These are phyloP conservation scores for Drosophila rhopaloa DNA, from an alignment of 1,140 invertebrate genomes.

Conservation along the genomic window DNA sequence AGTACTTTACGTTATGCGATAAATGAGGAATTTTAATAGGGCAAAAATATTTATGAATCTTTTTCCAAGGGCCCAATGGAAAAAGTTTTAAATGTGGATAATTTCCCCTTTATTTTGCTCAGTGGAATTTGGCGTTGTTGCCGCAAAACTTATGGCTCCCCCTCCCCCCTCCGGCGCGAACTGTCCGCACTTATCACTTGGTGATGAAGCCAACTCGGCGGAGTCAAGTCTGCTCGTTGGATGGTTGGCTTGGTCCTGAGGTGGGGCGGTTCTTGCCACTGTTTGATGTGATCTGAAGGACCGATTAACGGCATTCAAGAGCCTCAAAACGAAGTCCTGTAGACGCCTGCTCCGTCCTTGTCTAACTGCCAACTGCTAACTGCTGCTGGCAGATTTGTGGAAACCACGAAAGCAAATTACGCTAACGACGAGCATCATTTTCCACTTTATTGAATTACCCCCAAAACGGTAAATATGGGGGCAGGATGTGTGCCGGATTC, in stretches of 20 bases:
- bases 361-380: conserved; percentile 27
- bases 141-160: conserved; percentile 11
- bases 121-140: conserved; percentile 11
- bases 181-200: conserved; percentile 47
- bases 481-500: conserved; percentile 51
- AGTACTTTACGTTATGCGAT: neutral
- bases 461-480: conserved; percentile 28
- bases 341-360: neutral
- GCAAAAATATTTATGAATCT: neutral
- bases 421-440: conserved; percentile 77
- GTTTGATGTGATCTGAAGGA: conserved; percentile 80
- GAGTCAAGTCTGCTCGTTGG: conserved; percentile 16
- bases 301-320: conserved; percentile 78
- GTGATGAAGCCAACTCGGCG: conserved; percentile 41
- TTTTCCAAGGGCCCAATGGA: too few relatives aligned
- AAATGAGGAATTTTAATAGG: neutral
- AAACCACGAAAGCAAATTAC: conserved; percentile 81
- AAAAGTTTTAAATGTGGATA: neutral
- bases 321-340: conserved; percentile 32
- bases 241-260: neutral
- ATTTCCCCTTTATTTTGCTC: neutral
- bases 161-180: neutral
- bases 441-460: conserved; percentile 81
- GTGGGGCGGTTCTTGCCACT: conserved; percentile 18
- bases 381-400: conserved; percentile 64